These are phyloP conservation scores for Mesaphorura yosii DNA, from an alignment of 1,140 invertebrate species.

Conservation along the genomic window DNA sequence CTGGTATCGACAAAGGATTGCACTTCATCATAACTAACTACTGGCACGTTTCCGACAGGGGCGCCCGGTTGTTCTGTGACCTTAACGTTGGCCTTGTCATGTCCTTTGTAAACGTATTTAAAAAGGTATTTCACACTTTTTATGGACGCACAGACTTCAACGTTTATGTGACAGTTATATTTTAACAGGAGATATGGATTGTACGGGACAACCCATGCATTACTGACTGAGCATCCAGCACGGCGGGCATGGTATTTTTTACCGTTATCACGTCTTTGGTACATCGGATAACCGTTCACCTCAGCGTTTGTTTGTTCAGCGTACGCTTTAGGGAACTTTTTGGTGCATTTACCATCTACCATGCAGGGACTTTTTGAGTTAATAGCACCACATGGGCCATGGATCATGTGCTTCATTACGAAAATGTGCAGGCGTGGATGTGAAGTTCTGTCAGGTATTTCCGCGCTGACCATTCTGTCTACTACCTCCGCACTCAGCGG, in stretches of 20 bases:
- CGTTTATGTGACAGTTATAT: slow-evolving; percentile 42
- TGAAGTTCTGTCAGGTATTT: slow-evolving; percentile 29
- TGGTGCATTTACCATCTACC: slow-evolving; percentile 34
- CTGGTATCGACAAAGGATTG: slow-evolving; percentile 17
- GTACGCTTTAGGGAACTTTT: slow-evolving; percentile 30
- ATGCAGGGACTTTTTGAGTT: slow-evolving; percentile 23
- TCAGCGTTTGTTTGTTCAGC: slow-evolving; percentile 31
- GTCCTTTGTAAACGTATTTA: slow-evolving; percentile 30
- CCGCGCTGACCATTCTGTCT: slow-evolving; percentile 28
- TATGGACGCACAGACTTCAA: slow-evolving; percentile 42
- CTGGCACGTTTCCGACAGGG: slow-evolving; percentile 1
- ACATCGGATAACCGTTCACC: slow-evolving; percentile 35
- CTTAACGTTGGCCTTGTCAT: slow-evolving; percentile 20
- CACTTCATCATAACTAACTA: not conserved
- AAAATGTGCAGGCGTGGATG: slow-evolving; percentile 10
- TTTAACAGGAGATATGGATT: slow-evolving; percentile 40
- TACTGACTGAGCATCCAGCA: slow-evolving; percentile 35
- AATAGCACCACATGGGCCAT: slow-evolving; percentile 16
- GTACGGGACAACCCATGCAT: slow-evolving; percentile 45
- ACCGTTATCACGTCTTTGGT: slow-evolving; percentile 23
- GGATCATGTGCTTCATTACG: slow-evolving; percentile 15
- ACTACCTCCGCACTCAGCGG: slow-evolving; percentile 17
- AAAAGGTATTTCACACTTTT: slow-evolving; percentile 43
- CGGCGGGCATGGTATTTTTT: not conserved
- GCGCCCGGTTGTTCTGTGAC: not conserved